Percentiles rank a stretch among this genome's conserved stretches.
These are phyloP conservation scores for Artemia sinica DNA, from an alignment of 2,888 invertebrate genomes.

Conservation along the genomic window DNA sequence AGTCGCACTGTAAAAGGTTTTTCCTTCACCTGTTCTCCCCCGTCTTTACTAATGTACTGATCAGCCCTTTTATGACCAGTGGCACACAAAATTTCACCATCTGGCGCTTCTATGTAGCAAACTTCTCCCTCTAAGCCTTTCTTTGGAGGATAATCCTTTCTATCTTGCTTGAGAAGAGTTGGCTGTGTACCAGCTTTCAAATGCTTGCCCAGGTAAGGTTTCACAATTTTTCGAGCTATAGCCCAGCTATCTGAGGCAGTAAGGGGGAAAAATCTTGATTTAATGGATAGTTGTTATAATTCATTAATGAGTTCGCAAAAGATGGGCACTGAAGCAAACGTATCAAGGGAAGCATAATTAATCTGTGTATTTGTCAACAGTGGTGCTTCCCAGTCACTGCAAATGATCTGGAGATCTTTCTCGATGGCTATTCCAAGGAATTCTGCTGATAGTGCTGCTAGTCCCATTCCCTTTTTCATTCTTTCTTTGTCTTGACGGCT, in stretches of 20 bases:
- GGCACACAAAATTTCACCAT: slow-evolving; percentile 54
- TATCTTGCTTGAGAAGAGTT: not conserved
- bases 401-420: slow-evolving; percentile 48
- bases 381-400: slow-evolving; percentile 34
- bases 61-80: too few relatives aligned
- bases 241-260: too few relatives aligned
- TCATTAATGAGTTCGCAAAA: too few relatives aligned
- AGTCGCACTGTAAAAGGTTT: slow-evolving; percentile 49
- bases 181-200: too few relatives aligned
- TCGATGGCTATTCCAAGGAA: slow-evolving; percentile 44
- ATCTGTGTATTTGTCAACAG: slow-evolving; percentile 49
- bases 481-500: slow-evolving; percentile 24
- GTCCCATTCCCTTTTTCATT: slow-evolving; percentile 21
- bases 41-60: too few relatives aligned
- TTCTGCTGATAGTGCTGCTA: slow-evolving; percentile 39
- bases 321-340: too few relatives aligned
- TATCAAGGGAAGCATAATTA: slow-evolving; percentile 32
- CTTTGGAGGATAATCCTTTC: slow-evolving; percentile 46
- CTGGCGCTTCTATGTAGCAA: slow-evolving; percentile 55
- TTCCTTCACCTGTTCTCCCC: slow-evolving; percentile 33
- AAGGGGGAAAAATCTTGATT: too few relatives aligned
- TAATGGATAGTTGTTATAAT: too few relatives aligned
- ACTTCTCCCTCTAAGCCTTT: slow-evolving; percentile 57
- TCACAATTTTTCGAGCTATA: too few relatives aligned
- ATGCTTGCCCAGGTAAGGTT: too few relatives aligned